A percentile compares a stretch with the other conserved stretches of the same genome.
Evolutionary conservation across 2,113 vertebrate genomes (phyloP).

Genomic region (Planiliza haematocheilus): DNA sequence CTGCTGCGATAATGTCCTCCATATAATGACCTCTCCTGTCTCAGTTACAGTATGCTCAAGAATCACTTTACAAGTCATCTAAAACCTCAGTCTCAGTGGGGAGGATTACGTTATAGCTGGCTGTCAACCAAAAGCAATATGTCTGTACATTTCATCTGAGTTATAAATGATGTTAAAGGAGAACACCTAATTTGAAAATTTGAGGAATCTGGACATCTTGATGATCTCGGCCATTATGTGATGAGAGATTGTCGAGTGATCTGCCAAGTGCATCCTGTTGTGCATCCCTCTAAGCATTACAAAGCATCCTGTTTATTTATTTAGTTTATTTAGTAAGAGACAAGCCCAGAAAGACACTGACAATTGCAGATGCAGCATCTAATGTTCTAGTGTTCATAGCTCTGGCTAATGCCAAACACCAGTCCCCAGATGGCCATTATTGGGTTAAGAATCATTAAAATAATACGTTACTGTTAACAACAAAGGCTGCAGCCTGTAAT

Average conservation of each 20-base stretch:
- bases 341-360: too few relatives aligned
- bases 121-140: constrained; percentile 20
- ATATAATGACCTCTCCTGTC: constrained; percentile 32
- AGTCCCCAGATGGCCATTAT: too few relatives aligned
- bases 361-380: too few relatives aligned
- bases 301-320: too few relatives aligned
- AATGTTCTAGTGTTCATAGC: too few relatives aligned
- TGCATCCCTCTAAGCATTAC: too few relatives aligned
- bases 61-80: not conserved
- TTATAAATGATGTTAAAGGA: not conserved
- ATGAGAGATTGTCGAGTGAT: not conserved
- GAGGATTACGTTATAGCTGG: constrained; percentile 12
- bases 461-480: too few relatives aligned
- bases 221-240: not conserved
- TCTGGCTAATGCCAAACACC: too few relatives aligned
- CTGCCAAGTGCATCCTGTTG: not conserved
- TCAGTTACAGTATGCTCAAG: constrained; percentile 4
- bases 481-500: too few relatives aligned
- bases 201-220: not conserved
- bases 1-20: not conserved
- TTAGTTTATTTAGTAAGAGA: too few relatives aligned
- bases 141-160: not conserved
- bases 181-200: constrained; percentile 1
- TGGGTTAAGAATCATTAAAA: too few relatives aligned
- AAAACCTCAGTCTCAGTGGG: constrained; percentile 22